Base-by-base conservation (phyloP, 2,113 vertebrate species). In the Ceuthmochares aereus region DNA sequence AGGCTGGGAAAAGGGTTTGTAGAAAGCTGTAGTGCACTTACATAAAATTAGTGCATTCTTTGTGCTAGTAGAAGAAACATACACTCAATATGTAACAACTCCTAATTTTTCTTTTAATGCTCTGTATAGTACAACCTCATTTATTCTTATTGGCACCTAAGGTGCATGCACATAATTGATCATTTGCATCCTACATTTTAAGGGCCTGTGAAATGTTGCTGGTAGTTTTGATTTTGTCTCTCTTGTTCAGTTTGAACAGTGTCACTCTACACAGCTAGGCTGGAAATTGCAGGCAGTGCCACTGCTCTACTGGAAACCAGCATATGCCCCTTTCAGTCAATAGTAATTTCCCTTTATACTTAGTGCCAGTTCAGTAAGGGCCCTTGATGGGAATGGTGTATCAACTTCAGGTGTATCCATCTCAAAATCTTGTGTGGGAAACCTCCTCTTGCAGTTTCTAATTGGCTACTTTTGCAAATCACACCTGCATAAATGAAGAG, bases 341-440 rank as follows among this genome's bases (percentile, higher is more conserved):
- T 1, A 67, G 32, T 34, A 23, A 70, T 87, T 89, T 87, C 52
- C 21, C 37, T 26, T n/a, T 58, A 73, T 49, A 13, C 17, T 73
- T 55, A 21, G 23, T 17, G 34, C 27, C 22, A 36, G 68, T 69
- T 55, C 42, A 68, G 32, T 30, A 59, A 62, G 11, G 27, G 12
- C 43, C 19, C 36, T 51, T 43, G 59, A 14, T n/a, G 52, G 64
- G n/a, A 68, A 51, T 17, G 36, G 30, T 69, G 7, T 25, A 11
- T 15, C 45, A 40, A 36, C 14, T 84, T 88, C 36, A 56, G 21
- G n/a, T 60, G 12, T 51, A 47, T 51, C 36, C 27, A 54, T 29
- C 47, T 87, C 0, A 0, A 81, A 78, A 75, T 78, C 56, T 54
- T 12, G 58, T 36, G 5, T 0, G 30, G 60, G 58, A 84, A 73